A percentile compares a stretch with the other conserved stretches of the same genome.
Evolutionary conservation across 2,797 vertebrate genomes (phyloP).

Genomic region (Ispidina lecontei): DNA sequence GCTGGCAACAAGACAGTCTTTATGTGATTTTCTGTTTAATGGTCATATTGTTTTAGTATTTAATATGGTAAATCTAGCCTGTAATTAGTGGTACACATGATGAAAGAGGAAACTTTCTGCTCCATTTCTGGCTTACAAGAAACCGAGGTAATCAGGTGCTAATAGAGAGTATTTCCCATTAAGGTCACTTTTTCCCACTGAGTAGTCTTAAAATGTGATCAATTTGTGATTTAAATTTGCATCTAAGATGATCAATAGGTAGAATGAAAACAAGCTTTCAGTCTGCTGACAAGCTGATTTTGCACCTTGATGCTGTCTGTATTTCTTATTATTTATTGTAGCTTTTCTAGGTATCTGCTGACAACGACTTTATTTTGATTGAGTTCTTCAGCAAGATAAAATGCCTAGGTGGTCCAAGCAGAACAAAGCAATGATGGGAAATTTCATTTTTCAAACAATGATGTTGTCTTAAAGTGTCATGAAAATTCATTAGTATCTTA

Average conservation of each 20-base stretch:
- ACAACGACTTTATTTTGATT: background rate
- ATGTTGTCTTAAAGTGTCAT: background rate
- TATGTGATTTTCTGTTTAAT: background rate
- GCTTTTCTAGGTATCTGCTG: background rate
- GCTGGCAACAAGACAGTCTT: background rate
- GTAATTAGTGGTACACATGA: too few relatives aligned
- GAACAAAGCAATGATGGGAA: conserved; percentile 5
- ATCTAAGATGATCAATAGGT: background rate
- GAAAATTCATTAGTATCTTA: background rate
- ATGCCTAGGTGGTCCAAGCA: background rate
- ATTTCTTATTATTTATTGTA: background rate
- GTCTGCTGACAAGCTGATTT: background rate
- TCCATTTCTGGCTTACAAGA: background rate
- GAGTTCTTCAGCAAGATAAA: background rate
- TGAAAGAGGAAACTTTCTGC: background rate
- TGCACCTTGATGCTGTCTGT: background rate
- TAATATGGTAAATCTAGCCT: background rate
- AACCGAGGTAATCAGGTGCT: background rate
- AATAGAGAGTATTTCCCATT: background rate
- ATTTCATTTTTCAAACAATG: conserved; percentile 15
- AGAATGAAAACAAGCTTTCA: background rate
- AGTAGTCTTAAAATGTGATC: background rate
- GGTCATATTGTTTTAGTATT: background rate
- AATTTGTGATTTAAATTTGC: background rate
- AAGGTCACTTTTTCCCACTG: rapidly evolving